Conservation (phyloP, 2,113 vertebrate species). For the Zosterops pallidus region DNA sequence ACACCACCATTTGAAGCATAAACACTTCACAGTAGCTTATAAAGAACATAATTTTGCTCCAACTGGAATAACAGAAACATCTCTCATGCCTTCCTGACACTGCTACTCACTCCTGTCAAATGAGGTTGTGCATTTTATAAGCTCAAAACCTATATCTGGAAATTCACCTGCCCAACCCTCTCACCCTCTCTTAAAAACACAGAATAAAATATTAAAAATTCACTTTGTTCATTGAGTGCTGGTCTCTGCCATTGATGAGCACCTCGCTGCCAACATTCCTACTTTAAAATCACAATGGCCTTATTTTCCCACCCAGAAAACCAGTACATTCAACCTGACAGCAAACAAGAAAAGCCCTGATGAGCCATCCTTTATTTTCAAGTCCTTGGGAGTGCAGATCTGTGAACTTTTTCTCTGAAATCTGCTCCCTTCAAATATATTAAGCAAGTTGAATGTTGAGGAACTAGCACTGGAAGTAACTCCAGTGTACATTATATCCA, state of each 20-base stretch:
- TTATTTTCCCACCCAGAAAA: neutral
- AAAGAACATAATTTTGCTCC: neutral
- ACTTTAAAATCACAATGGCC: neutral
- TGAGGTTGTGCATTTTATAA: neutral
- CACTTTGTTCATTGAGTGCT: neutral
- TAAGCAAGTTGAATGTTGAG: neutral
- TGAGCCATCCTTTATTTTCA: neutral
- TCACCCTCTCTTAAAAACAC: neutral
- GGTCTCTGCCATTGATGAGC: neutral
- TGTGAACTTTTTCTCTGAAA: neutral
- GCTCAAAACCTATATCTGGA: neutral
- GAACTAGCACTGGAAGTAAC: neutral
- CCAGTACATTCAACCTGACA: neutral
- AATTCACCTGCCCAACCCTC: neutral
- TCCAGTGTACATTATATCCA: neutral
- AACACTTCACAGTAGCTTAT: neutral
- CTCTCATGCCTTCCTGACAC: neutral
- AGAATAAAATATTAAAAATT: neutral
- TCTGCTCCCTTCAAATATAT: neutral
- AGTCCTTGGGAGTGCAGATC: neutral
- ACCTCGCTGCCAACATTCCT: neutral
- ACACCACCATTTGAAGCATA: neutral
- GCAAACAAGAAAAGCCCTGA: neutral
- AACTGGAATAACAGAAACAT: neutral
- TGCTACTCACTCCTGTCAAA: neutral